These are phyloP conservation scores for Hippocampus guttulatus DNA, from an alignment of 2,113 vertebrate genomes.

Conservation along the genomic window DNA sequence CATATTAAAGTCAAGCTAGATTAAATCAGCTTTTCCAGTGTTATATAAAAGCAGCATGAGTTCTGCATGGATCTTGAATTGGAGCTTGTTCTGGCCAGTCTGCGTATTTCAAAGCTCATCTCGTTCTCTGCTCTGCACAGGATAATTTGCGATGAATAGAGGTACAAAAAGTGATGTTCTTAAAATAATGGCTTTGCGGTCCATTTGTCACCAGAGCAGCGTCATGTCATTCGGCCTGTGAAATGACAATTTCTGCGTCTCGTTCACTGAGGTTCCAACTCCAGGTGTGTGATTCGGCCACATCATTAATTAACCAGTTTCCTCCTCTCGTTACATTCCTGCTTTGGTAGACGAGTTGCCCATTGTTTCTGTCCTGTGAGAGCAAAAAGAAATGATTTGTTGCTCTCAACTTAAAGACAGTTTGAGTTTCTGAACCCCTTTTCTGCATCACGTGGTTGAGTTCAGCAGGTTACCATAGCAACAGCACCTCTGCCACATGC, in stretches of 20 bases:
- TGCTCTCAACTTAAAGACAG: not conserved
- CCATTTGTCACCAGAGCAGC: constrained; percentile 1
- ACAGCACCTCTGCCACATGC: constrained; percentile 7
- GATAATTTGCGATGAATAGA: not conserved
- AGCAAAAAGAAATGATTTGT: not conserved
- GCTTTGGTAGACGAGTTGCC: not conserved
- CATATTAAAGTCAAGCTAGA: not conserved
- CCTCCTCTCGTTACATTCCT: not conserved
- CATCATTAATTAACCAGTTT: constrained; percentile 3
- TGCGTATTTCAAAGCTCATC: not conserved
- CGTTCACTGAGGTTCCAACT: not conserved
- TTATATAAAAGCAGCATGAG: too few relatives aligned
- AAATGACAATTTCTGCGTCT: constrained; percentile 2
- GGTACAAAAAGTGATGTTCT: not conserved
- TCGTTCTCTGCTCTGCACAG: not conserved
- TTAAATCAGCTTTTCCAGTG: not conserved
- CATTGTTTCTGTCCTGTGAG: not conserved
- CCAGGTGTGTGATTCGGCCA: not conserved
- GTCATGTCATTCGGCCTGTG: not conserved
- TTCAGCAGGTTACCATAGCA: constrained; percentile 16
- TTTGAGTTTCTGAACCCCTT: not conserved
- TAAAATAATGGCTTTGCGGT: constrained; percentile 11
- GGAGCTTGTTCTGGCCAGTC: not conserved
- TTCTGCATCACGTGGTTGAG: constrained; percentile 18
- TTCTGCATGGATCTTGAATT: not conserved